A percentile compares a stretch with the other conserved stretches of the same genome.
Conservation (phyloP, 2,888 invertebrate genomes). For the Catocala sponsa region DNA sequence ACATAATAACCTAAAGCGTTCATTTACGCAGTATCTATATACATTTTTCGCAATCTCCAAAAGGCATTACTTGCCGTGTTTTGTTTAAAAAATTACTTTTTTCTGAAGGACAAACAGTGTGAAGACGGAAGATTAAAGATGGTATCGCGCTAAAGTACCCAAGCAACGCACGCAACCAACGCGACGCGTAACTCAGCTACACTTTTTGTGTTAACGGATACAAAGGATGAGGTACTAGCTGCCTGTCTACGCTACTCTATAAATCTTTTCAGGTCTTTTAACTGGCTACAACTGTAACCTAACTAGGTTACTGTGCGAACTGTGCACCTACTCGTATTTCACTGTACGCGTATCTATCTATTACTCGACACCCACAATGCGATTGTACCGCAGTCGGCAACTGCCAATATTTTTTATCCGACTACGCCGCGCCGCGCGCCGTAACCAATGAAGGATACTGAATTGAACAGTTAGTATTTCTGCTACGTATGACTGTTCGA, state of each 20-base stretch:
- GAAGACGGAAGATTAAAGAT: slow-evolving; percentile 63
- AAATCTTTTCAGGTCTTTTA: slow-evolving; percentile 48
- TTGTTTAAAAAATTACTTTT: slow-evolving; percentile 27
- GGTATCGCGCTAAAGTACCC: slow-evolving; percentile 52
- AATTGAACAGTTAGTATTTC: no score
- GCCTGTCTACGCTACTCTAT: slow-evolving; percentile 43
- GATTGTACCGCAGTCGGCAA: neutral
- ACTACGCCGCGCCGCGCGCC: no score
- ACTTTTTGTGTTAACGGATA: slow-evolving; percentile 49
- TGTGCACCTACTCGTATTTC: neutral
- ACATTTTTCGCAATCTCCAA: slow-evolving; percentile 20
- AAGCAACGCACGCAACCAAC: slow-evolving; percentile 52
- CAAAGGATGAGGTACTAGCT: slow-evolving; percentile 56
- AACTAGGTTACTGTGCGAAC: slow-evolving; percentile 14
- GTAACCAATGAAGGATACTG: no score
- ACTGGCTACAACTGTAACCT: slow-evolving; percentile 21
- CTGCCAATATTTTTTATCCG: neutral
- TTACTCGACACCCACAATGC: no score
- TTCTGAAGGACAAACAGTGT: slow-evolving; percentile 38
- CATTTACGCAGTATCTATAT: slow-evolving; percentile 12
- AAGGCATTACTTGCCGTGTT: slow-evolving; percentile 16
- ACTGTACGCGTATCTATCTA: neutral
- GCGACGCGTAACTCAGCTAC: slow-evolving; percentile 33
- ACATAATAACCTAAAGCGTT: neutral
- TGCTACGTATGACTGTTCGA: no score